Conservation (phyloP, 2,888 invertebrate species). For the Clepsis dumicolana region DNA sequence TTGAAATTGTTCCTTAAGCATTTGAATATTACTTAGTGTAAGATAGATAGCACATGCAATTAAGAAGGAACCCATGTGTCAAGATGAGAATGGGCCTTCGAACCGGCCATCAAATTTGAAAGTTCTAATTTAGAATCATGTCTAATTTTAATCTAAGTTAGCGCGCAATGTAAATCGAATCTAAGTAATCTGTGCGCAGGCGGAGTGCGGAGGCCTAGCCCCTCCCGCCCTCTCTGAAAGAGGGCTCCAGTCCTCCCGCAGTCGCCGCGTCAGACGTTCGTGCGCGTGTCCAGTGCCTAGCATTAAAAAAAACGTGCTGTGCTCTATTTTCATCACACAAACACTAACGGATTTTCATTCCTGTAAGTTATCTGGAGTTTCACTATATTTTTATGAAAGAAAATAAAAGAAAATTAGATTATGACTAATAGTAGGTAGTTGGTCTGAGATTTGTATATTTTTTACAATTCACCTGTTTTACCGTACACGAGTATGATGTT, state of each 20-base stretch:
- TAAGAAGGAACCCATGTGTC: background rate
- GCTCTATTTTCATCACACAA: conserved; percentile 58
- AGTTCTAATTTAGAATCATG: background rate
- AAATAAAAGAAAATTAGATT: no score
- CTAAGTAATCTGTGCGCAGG: conserved; percentile 57
- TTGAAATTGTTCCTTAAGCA: background rate
- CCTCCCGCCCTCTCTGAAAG: conserved; percentile 71
- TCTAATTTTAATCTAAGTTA: conserved; percentile 14
- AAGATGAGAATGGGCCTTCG: background rate
- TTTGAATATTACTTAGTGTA: background rate
- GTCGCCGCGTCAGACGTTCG: conserved; percentile 59
- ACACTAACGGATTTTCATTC: conserved; percentile 72
- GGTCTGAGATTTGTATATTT: conserved; percentile 39
- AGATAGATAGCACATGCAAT: no score
- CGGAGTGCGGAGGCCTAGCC: conserved; percentile 64
- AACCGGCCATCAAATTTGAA: background rate
- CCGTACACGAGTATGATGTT: conserved; percentile 35
- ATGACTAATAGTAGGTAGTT: no score
- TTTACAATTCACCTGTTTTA: conserved; percentile 39
- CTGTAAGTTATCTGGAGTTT: conserved; percentile 66
- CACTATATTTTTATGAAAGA: conserved; percentile 46
- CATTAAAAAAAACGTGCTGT: conserved; percentile 73
- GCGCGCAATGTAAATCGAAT: conserved; percentile 62
- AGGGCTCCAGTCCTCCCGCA: conserved; percentile 76
- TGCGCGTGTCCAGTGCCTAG: conserved; percentile 60